Evolutionary conservation across 2,888 invertebrate species (phyloP).

Genomic region (Serrognathus titanus): DNA sequence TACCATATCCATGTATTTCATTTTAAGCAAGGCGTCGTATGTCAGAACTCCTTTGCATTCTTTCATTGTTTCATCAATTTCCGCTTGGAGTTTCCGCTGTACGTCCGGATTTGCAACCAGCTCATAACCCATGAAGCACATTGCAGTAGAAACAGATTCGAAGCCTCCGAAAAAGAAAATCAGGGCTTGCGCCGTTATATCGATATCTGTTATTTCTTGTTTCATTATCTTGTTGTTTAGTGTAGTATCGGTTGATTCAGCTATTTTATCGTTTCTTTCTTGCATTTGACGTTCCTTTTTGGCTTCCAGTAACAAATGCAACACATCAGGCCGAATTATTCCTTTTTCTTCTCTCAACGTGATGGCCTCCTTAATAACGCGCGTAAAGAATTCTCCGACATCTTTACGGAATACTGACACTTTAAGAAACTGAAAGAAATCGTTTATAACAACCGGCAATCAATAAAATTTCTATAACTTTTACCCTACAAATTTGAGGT

Average conservation of each 20-base stretch:
- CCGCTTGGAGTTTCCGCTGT: constrained; percentile 54
- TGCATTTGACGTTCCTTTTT: constrained; percentile 4
- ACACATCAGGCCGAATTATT: constrained; percentile 3
- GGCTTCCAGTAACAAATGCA: constrained; percentile 19
- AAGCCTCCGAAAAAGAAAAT: constrained; percentile 56
- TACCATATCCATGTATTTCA: constrained; percentile 60
- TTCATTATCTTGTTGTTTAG: constrained; percentile 30
- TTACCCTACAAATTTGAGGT: constrained; percentile 16
- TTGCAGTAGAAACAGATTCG: constrained; percentile 49
- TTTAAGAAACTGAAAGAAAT: too few relatives aligned
- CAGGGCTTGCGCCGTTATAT: too few relatives aligned
- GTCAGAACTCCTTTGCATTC: constrained; percentile 46
- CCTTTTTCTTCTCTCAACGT: too few relatives aligned
- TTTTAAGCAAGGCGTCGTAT: constrained; percentile 51
- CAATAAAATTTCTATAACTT: too few relatives aligned
- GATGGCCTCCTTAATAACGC: too few relatives aligned
- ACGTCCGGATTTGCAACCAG: constrained; percentile 57
- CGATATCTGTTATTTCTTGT: too few relatives aligned
- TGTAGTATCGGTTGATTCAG: background rate
- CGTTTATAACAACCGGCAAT: too few relatives aligned
- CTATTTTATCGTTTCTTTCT: too few relatives aligned
- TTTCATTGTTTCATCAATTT: too few relatives aligned
- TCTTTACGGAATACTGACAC: too few relatives aligned
- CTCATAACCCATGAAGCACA: constrained; percentile 56
- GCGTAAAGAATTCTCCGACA: too few relatives aligned